Conservation (phyloP, 1,140 invertebrate species). For the Drosophila setifemur region DNA sequence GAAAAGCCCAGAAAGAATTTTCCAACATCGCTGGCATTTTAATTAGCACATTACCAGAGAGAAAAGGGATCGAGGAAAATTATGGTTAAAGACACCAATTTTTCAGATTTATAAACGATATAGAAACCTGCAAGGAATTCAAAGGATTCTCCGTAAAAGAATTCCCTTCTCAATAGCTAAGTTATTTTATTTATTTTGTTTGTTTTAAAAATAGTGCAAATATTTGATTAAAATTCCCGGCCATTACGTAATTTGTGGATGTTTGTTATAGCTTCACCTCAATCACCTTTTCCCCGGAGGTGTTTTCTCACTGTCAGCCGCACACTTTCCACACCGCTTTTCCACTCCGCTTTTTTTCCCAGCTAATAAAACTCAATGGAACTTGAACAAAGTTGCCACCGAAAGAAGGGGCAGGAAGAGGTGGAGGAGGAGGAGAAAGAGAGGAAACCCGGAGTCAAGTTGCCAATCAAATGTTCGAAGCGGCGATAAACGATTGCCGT, state of each 20-base stretch:
- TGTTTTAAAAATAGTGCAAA: too few species aligned
- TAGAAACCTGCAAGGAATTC: background rate
- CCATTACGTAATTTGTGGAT: too few species aligned
- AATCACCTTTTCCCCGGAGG: background rate
- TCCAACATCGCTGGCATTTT: constrained; percentile 43
- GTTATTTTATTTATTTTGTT: too few species aligned
- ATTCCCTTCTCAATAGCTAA: too few species aligned
- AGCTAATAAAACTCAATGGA: constrained; percentile 18
- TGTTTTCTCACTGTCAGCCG: constrained; percentile 1
- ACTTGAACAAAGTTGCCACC: constrained; percentile 14
- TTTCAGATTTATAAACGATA: constrained; percentile 15
- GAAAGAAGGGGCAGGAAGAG: background rate
- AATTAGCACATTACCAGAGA: constrained; percentile 66
- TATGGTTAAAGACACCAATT: constrained; percentile 54
- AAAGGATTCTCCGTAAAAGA: too few species aligned
- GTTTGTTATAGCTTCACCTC: background rate
- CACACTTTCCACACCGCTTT: background rate
- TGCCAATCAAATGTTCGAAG: constrained; percentile 38
- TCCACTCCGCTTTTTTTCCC: background rate
- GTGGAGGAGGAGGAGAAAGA: background rate
- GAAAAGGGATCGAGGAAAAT: too few species aligned
- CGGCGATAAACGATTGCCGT: constrained; percentile 41
- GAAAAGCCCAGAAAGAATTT: constrained; percentile 1
- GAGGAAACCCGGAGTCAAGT: constrained; percentile 26
- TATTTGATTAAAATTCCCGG: background rate